Evolutionary conservation across 2,797 vertebrate genomes (phyloP).

Genomic region (Pteronotus mesoamericanus): DNA sequence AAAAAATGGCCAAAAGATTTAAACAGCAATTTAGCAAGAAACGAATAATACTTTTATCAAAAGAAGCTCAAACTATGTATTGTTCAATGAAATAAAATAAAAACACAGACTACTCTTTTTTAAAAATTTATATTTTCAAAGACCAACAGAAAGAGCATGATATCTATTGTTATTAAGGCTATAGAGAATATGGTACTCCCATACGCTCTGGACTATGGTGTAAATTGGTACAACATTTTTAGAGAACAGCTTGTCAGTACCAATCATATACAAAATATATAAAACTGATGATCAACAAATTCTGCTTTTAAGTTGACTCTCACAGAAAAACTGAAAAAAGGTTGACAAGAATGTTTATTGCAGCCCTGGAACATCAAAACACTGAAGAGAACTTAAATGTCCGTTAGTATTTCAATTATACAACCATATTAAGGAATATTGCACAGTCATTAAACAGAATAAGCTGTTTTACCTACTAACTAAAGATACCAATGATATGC

Average conservation of each 20-base stretch:
- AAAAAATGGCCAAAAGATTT: background rate
- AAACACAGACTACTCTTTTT: background rate
- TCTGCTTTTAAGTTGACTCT: slow-evolving; percentile 23
- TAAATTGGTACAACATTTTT: slow-evolving; percentile 40
- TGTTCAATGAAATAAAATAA: slow-evolving; percentile 21
- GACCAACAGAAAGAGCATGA: background rate
- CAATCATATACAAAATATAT: slow-evolving; percentile 32
- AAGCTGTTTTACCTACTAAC: background rate
- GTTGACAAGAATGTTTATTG: background rate
- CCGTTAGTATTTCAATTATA: background rate
- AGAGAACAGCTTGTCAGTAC: slow-evolving; percentile 43
- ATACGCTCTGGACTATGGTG: background rate
- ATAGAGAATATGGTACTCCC: background rate
- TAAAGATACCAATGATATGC: background rate
- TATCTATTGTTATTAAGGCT: background rate
- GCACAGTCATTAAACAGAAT: background rate
- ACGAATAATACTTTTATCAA: slow-evolving; percentile 10
- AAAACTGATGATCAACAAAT: slow-evolving; percentile 30
- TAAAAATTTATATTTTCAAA: slow-evolving; percentile 19
- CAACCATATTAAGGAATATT: background rate
- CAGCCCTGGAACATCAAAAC: background rate
- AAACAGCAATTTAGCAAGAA: background rate
- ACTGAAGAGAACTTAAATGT: background rate
- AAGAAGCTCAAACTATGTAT: background rate
- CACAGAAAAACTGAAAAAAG: background rate